Percentiles rank a stretch among this genome's conserved stretches.
Evolutionary conservation across 2,113 vertebrate genomes (phyloP).

Genomic region (Rhynchomys soricoides): DNA sequence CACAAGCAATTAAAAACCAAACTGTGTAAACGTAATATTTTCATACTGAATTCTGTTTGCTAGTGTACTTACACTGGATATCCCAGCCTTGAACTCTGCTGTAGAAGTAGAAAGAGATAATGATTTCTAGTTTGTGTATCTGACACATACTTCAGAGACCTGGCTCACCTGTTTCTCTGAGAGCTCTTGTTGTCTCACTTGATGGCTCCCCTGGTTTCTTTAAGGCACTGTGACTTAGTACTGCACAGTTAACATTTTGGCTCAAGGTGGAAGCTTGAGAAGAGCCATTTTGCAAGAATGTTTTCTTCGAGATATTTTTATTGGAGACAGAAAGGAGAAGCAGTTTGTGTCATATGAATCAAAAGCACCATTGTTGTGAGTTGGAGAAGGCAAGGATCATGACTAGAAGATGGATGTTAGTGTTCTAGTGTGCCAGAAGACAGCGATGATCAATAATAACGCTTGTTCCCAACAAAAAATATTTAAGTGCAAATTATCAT

Average conservation of each 20-base stretch:
- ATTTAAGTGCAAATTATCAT: not conserved
- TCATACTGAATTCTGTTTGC: not conserved
- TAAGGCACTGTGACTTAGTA: not conserved
- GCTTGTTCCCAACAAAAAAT: not conserved
- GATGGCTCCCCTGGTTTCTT: not conserved
- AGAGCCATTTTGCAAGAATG: not conserved
- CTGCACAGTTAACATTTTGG: not conserved
- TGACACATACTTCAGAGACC: not conserved
- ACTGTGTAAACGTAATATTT: not conserved
- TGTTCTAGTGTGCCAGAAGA: not conserved
- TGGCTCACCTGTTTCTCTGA: not conserved
- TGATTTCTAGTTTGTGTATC: not conserved
- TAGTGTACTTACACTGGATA: not conserved
- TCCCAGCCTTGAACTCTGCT: not conserved
- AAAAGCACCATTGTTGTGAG: not conserved
- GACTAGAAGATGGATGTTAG: not conserved
- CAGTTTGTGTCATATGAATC: not conserved
- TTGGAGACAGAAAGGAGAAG: not conserved
- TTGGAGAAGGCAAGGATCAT: not conserved
- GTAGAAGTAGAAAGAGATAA: not conserved
- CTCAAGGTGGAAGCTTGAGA: not conserved
- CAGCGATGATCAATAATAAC: not conserved
- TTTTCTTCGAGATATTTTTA: not conserved
- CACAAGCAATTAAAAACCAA: not conserved
- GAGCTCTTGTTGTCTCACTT: not conserved